Base-by-base conservation (phyloP, 2,797 vertebrate species). In the Epinephelus malabaricus region DNA sequence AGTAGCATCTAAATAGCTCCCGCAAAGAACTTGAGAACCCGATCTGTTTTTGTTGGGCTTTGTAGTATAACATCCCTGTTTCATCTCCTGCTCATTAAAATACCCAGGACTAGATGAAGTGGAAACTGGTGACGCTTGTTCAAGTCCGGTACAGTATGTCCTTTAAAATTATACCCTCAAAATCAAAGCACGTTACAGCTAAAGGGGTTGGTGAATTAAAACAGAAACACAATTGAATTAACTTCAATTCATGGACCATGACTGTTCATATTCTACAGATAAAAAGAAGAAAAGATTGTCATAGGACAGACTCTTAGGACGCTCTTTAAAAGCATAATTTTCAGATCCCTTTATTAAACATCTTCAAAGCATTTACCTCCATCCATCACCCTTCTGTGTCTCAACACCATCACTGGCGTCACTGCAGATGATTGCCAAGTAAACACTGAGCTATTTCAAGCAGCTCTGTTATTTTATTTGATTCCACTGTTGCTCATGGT, bases 401-500 rank as follows among this genome's bases (percentile, higher is more conserved):
- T 84, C 78, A 66, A 55, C 81, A 63, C 25, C 74, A 65, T 64
- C 43, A 25, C 30, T 18, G 40, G 54, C 84, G 66, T 78, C 53
- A 8, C 69, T 67, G 79, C 58, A 69, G 78, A 78, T 65, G 69
- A 54, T 40, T 78, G 73, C 70, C 23, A 25, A 73, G 79, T 89
- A 83, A 86, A 86, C 76, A 75, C 19, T 2, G 23, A 82, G 59
- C n/a, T 47, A 30, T 55, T 69, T 47, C 2, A 2, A 62, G 65
- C 68, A 50, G 40, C 25, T 47, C 47, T 51, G 49, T 71, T 75
- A 85, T 81, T 89, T 95, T 92, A 99, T 94, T 98, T 99, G 72
- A 98, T 98, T 76, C 95, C 94, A 0, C 96, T 96, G 88, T 96
- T 95, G 73, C 86, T 91, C 97, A 98, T 95, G 79, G 96, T 97